Conservation (phyloP, 2,888 invertebrate species). For the Epirrhoe tristata region DNA sequence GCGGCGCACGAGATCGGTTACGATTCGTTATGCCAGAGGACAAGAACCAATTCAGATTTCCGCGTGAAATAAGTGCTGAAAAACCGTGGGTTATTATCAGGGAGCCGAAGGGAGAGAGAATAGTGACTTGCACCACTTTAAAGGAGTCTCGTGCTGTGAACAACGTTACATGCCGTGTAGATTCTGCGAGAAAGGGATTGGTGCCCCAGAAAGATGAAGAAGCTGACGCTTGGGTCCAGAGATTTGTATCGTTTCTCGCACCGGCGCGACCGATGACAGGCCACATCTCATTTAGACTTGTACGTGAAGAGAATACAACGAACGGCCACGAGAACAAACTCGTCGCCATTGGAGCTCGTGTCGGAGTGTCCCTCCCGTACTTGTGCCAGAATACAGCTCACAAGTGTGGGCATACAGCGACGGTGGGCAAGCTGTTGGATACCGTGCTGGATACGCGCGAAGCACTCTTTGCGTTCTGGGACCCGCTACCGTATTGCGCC, state of each 20-base stretch:
- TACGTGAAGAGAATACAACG: conserved; percentile 84
- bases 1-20: conserved; percentile 89
- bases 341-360: conserved; percentile 87
- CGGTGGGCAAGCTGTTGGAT: conserved; percentile 87
- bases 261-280: conserved; percentile 89
- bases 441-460: conserved; percentile 91
- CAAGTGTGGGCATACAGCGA: conserved; percentile 86
- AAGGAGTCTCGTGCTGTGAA: conserved; percentile 92
- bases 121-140: conserved; percentile 92
- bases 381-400: conserved; percentile 89
- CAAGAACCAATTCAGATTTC: conserved; percentile 87
- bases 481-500: conserved; percentile 93
- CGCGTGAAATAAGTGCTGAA: conserved; percentile 89
- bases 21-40: conserved; percentile 89
- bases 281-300: conserved; percentile 92
- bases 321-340: conserved; percentile 73
- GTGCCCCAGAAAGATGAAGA: conserved; percentile 89
- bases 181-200: conserved; percentile 87
- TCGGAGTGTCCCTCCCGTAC: conserved; percentile 93
- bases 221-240: conserved; percentile 89
- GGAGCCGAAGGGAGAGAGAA: conserved; percentile 91
- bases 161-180: conserved; percentile 92
- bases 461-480: conserved; percentile 93
- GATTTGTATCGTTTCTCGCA: conserved; percentile 88
- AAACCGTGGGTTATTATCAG: conserved; percentile 92